A percentile compares a stretch with the other conserved stretches of the same genome.
Conservation (phyloP, 2,797 vertebrate species). For the Hypotaenidia okinawae region DNA sequence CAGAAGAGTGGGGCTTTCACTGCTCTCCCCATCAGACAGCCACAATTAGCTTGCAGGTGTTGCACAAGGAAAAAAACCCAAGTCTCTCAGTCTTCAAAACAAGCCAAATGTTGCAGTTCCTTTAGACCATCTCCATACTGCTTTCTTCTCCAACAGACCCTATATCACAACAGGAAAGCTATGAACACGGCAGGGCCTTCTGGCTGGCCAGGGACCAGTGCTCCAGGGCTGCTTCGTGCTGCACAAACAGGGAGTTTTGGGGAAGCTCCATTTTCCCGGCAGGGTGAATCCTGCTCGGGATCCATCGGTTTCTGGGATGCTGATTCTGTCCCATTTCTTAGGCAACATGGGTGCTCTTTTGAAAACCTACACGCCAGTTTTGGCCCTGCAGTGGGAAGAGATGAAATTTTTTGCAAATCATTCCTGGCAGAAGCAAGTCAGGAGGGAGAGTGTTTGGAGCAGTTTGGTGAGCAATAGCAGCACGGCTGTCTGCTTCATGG, state of each 20-base stretch:
- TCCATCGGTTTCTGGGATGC: background rate
- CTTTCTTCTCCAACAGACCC: background rate
- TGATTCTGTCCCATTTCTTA: background rate
- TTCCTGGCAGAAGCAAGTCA: background rate
- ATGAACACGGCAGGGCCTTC: accelerated
- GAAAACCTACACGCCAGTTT: background rate
- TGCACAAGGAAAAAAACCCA: background rate
- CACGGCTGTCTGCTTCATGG: background rate
- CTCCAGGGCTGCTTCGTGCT: background rate
- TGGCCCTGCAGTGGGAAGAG: background rate
- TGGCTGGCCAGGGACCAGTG: background rate
- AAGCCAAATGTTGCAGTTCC: background rate
- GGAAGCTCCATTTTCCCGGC: accelerated
- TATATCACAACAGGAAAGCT: too few relatives aligned
- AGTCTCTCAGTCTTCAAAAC: background rate
- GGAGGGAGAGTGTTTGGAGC: background rate
- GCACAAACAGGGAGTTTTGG: accelerated
- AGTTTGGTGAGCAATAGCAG: background rate
- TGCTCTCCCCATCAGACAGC: accelerated
- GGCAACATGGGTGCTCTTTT: background rate
- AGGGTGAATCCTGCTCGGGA: background rate
- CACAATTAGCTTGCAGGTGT: background rate
- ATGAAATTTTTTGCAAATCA: background rate
- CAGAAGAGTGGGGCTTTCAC: accelerated
- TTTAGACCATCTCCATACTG: accelerated